These are phyloP conservation scores for Chroicocephalus ridibundus DNA, from an alignment of 2,113 vertebrate genomes.

Conservation along the genomic window DNA sequence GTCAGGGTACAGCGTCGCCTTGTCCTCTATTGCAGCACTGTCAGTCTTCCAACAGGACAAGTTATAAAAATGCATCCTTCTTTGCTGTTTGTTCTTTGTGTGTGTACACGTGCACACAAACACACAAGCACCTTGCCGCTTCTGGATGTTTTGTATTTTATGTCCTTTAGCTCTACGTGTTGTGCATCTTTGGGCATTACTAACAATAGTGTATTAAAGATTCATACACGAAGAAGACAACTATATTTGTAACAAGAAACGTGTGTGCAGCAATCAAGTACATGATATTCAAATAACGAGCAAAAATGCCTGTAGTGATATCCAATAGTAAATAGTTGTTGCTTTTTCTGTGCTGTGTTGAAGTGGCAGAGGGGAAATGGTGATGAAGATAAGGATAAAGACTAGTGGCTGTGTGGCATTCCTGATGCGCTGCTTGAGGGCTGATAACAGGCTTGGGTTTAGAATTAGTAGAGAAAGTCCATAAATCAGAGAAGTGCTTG, in stretches of 20 bases:
- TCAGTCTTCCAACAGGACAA: neutral
- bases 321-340: neutral
- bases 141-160: neutral
- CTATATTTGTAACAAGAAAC: neutral
- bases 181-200: neutral
- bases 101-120: fast-evolving
- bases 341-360: neutral
- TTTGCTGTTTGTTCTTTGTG: neutral
- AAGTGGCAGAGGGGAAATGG: neutral
- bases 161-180: fast-evolving
- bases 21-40: neutral
- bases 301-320: neutral
- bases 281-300: neutral
- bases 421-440: neutral
- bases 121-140: neutral
- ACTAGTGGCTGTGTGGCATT: neutral
- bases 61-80: neutral
- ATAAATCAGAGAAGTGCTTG: constrained; percentile 29
- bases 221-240: neutral
- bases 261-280: neutral
- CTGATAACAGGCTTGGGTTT: neutral
- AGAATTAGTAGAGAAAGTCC: neutral
- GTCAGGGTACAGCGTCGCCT: neutral
- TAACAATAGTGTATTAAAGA: neutral
- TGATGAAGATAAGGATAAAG: constrained; percentile 6